Conservation (phyloP, 1,140 invertebrate genomes). For the Campodea augens region DNA sequence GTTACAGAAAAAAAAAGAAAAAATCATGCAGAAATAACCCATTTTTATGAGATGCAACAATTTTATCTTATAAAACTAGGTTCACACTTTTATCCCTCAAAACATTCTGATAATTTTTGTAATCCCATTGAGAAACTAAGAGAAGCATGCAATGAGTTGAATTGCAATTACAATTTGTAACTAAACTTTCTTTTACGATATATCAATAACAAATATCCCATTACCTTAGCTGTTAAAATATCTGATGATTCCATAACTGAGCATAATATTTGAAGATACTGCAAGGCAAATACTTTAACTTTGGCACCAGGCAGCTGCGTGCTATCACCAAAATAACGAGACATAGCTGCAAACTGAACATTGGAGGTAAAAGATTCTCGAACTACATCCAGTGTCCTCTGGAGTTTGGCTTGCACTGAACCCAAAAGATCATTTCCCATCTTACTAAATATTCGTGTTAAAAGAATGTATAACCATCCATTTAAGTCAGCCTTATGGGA, state of each 20-base stretch:
- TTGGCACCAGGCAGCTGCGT: conserved; percentile 77
- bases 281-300: conserved; percentile 54
- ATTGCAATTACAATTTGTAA: no score
- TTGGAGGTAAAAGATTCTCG: conserved; percentile 43
- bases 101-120: no score
- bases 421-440: conserved; percentile 72
- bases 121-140: no score
- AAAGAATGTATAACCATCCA: conserved; percentile 75
- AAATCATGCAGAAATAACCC: no score
- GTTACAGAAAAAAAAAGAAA: no score
- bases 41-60: no score
- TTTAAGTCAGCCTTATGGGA: conserved; percentile 69
- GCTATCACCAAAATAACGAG: conserved; percentile 64
- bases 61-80: no score
- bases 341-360: conserved; percentile 38
- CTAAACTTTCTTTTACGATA: no score
- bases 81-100: no score
- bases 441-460: conserved; percentile 63
- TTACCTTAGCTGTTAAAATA: no score
- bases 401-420: conserved; percentile 75
- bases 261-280: conserved; percentile 50
- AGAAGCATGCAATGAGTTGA: no score
- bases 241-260: conserved; percentile 28
- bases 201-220: no score
- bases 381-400: conserved; percentile 66